Percentiles rank a stretch among this genome's conserved stretches.
phyloP scores from a whole-genome alignment of 2,113 vertebrate genomes.

The Takifugu bimaculatus region DNA sequence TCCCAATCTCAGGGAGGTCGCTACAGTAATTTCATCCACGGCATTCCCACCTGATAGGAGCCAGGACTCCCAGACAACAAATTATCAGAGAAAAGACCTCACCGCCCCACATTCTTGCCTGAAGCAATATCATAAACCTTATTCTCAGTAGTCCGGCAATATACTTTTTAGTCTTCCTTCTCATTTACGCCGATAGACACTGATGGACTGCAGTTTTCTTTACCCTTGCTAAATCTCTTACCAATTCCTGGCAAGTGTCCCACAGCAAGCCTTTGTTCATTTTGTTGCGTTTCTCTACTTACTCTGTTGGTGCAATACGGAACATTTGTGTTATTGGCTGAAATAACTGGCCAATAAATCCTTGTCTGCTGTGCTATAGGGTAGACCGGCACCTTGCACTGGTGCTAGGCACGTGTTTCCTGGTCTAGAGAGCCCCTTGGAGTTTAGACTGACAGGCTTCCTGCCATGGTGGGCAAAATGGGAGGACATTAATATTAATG shows the following conservation, averaged over 20 bases:
- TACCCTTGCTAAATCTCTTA: slow-evolving; percentile 5
- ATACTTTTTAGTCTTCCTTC: slow-evolving; percentile 24
- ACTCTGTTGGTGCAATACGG: slow-evolving; percentile 29
- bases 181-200: slow-evolving; percentile 8
- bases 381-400: slow-evolving; percentile 36
- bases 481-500: slow-evolving; percentile 75
- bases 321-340: slow-evolving; percentile 38
- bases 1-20: slow-evolving; percentile 53
- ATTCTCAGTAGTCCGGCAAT: slow-evolving; percentile 34
- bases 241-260: slow-evolving; percentile 37
- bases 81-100: slow-evolving; percentile 59
- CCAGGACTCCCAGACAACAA: slow-evolving; percentile 55
- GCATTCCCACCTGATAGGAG: slow-evolving; percentile 38
- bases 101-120: slow-evolving; percentile 46
- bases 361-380: slow-evolving; percentile 5
- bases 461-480: slow-evolving; percentile 65
- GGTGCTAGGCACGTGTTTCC: slow-evolving; percentile 36
- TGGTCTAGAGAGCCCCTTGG: slow-evolving; percentile 30
- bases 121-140: slow-evolving; percentile 42
- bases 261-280: slow-evolving; percentile 43
- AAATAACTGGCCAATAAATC: slow-evolving; percentile 36
- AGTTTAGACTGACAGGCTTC: slow-evolving; percentile 65
- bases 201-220: neutral
- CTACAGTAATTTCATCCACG: slow-evolving; percentile 52
- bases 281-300: slow-evolving; percentile 17